phyloP scores from a whole-genome alignment of 2,888 invertebrate genomes.

The Yponomeuta malinellus region DNA sequence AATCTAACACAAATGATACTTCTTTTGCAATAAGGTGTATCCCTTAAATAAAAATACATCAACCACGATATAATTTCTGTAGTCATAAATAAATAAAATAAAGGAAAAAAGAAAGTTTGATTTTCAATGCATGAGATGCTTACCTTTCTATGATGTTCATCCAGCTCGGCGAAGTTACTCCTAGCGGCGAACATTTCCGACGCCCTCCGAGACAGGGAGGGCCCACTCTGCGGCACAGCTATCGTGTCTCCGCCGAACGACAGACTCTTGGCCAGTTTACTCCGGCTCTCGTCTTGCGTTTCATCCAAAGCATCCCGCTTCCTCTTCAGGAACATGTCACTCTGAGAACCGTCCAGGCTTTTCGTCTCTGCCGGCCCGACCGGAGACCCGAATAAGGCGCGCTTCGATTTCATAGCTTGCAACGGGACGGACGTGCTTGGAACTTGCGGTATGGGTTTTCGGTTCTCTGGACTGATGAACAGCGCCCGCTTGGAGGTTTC shows the following conservation, averaged over 20 bases:
- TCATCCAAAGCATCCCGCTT: slow-evolving; percentile 68
- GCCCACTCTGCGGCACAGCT: slow-evolving; percentile 33
- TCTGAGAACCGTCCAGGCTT: slow-evolving; percentile 49
- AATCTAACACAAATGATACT: no score
- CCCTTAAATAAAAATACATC: no score
- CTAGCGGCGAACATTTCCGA: slow-evolving; percentile 48
- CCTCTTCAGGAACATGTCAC: slow-evolving; percentile 55
- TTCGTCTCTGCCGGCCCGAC: slow-evolving; percentile 58
- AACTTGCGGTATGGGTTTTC: slow-evolving; percentile 38
- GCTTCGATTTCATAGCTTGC: slow-evolving; percentile 76
- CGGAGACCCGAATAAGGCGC: slow-evolving; percentile 80
- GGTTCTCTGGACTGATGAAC: slow-evolving; percentile 82
- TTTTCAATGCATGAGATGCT: slow-evolving; percentile 14
- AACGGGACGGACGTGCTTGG: slow-evolving; percentile 59
- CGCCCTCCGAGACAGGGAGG: slow-evolving; percentile 46
- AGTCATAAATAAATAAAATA: no score
- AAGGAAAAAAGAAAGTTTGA: no score
- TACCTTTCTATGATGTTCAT: slow-evolving; percentile 80
- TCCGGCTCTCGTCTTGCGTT: slow-evolving; percentile 41
- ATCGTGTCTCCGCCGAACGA: slow-evolving; percentile 72
- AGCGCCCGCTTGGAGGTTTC: slow-evolving; percentile 82
- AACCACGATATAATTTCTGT: no score
- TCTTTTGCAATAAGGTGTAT: no score
- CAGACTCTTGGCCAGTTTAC: slow-evolving; percentile 75
- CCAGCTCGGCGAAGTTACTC: slow-evolving; percentile 66